Evolutionary conservation across 37 sponge, comb jelly and placozoan genomes (phyloP).

Genomic region (Haliclona indistincta): DNA sequence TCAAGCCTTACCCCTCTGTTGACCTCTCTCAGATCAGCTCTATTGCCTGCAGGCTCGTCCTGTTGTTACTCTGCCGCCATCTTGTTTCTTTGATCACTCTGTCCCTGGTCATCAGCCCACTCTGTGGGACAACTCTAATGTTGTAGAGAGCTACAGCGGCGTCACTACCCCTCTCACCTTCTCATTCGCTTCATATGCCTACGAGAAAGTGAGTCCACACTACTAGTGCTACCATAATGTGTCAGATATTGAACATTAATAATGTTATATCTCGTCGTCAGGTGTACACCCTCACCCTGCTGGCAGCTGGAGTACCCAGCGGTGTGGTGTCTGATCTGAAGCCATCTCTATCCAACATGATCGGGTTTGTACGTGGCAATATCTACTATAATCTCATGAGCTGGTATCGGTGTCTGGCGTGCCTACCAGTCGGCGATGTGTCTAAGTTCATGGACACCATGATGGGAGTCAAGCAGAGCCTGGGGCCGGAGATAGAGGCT

Average conservation of each 20-base stretch:
- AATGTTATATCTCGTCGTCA: slow-evolving; percentile 11
- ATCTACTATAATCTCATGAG: slow-evolving; percentile 89
- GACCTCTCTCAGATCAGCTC: slow-evolving; percentile 49
- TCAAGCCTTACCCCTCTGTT: background rate
- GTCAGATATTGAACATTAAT: background rate
- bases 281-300: slow-evolving; percentile 79
- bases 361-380: slow-evolving; percentile 81
- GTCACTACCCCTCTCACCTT: slow-evolving; percentile 91
- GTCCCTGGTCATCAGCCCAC: slow-evolving; percentile 39
- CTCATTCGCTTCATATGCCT: slow-evolving; percentile 80
- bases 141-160: slow-evolving; percentile 88
- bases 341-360: slow-evolving; percentile 79
- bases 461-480: slow-evolving; percentile 92
- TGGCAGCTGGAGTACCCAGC: slow-evolving; percentile 66
- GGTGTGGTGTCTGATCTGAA: slow-evolving; percentile 37
- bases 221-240: background rate
- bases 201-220: slow-evolving; percentile 42
- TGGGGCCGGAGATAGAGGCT: slow-evolving; percentile 75
- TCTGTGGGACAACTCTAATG: slow-evolving; percentile 92
- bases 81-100: slow-evolving; percentile 64
- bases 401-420: slow-evolving; percentile 85
- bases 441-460: slow-evolving; percentile 92
- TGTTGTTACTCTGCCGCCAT: slow-evolving; percentile 83
- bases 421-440: slow-evolving; percentile 73
- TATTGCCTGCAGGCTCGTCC: slow-evolving; percentile 87